Evolutionary conservation across 2,888 invertebrate species (phyloP).

Genomic region (Nipponacmea schrenckii): DNA sequence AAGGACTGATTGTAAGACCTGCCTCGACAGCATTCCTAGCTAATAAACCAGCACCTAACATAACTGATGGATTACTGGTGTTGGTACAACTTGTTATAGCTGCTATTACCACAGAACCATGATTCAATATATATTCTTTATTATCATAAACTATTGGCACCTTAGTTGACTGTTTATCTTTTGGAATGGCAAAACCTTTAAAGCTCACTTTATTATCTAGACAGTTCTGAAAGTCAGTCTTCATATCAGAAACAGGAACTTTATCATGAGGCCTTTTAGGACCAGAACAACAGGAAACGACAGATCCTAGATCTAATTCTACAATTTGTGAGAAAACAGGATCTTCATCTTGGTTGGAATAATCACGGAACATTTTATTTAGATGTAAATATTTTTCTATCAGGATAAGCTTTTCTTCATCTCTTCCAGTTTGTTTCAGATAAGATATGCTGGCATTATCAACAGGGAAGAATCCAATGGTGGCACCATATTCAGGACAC

Average conservation of each 20-base stretch:
- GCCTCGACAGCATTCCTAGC: slow-evolving; percentile 94
- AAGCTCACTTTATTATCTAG: slow-evolving; percentile 79
- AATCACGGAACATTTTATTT: slow-evolving; percentile 87
- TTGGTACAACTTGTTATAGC: slow-evolving; percentile 99
- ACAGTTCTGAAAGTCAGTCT: slow-evolving; percentile 86
- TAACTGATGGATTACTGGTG: slow-evolving; percentile 97
- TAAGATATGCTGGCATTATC: slow-evolving; percentile 85
- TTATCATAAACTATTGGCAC: slow-evolving; percentile 86
- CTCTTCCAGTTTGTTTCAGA: slow-evolving; percentile 86
- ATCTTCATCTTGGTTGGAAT: slow-evolving; percentile 79
- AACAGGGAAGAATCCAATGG: slow-evolving; percentile 93
- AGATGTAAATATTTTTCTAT: slow-evolving; percentile 85
- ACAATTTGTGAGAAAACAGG: slow-evolving; percentile 85
- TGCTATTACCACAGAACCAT: slow-evolving; percentile 95
- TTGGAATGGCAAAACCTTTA: slow-evolving; percentile 82
- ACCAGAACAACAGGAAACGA: slow-evolving; percentile 94
- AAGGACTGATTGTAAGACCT: slow-evolving; percentile 88
- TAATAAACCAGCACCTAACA: slow-evolving; percentile 89
- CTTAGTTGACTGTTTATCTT: slow-evolving; percentile 73
- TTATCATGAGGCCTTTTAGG: slow-evolving; percentile 97
- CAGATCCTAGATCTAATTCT: slow-evolving; percentile 85
- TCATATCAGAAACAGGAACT: slow-evolving; percentile 90
- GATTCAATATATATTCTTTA: slow-evolving; percentile 80
- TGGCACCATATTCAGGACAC: slow-evolving; percentile 98
- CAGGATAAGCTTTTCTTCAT: slow-evolving; percentile 75